Base-by-base conservation (phyloP, 2,888 invertebrate genomes). In the Microplitis manilae region DNA sequence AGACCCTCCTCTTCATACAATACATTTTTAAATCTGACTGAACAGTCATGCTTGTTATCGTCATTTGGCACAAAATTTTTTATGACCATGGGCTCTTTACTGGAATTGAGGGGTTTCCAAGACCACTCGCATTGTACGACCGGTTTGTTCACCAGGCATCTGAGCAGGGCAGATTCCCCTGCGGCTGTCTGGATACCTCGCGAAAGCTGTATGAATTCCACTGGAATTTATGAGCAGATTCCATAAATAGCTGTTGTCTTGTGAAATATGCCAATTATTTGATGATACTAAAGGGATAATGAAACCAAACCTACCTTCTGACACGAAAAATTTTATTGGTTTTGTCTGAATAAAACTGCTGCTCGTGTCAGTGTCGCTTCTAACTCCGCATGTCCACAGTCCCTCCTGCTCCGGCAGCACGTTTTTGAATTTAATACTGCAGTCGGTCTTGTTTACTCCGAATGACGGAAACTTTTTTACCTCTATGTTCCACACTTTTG, bases 111-210 rank as follows among this genome's bases (percentile, higher is more conserved):
- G 60, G 87, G 82, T 73, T 85, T 85, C 89, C 90, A 90, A 68
- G 88, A 87, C 90, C 90, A 90, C 78, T 89, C 89, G 83, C 90
- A 90, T 73, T 87, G 86, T 71, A 86, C 85, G 65, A 89, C 88
- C 15, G 88, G 88, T 69, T 88, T 89, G 82, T 89, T 88, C 70
- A 86, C 86, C 78, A 89, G 80, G 79, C 90, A 90, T 61, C 88
- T 85, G 69, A 90, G 82, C 5, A 87, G 84, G 39, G 89, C 88
- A 15, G 89, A 86, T 79, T 89, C 90, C 41, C 90, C 89, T 5
- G 88, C 85, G 2, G 89, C 86, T 76, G 88, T 87, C 79, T 89
- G 88, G 61, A 90, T 86, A 71, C 87, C 89, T 76, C 86, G 85
- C 30, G 90, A 89, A 75, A 89, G 83, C 79, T 90, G 89, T 38